A percentile compares a stretch with the other conserved stretches of the same genome.
Evolutionary conservation across 2,888 invertebrate genomes (phyloP).

Genomic region (Serrognathus titanus): DNA sequence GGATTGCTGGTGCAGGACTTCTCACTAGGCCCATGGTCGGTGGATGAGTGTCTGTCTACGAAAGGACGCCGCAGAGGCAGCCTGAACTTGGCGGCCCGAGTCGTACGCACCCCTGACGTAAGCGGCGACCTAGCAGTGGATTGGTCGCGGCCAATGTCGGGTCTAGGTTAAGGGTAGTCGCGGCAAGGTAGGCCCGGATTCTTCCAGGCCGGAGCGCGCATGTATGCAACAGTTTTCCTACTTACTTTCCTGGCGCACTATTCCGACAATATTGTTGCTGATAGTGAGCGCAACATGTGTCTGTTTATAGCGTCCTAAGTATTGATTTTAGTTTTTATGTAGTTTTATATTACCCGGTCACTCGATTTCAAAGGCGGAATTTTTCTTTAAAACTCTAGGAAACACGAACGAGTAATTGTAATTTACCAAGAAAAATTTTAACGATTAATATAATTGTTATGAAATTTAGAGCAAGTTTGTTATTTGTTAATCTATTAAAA

Average conservation of each 20-base stretch:
- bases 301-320: background rate
- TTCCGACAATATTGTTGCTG: background rate
- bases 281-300: constrained; percentile 1
- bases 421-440: too few species aligned
- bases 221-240: constrained; percentile 2
- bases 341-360: background rate
- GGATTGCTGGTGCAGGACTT: constrained; percentile 29
- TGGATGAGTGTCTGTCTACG: constrained; percentile 22
- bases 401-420: too few species aligned
- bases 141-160: constrained; percentile 46
- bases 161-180: constrained; percentile 47
- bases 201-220: constrained; percentile 3
- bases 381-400: too few species aligned
- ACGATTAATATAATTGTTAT: too few species aligned
- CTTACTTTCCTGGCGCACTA: background rate
- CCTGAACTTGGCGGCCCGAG: constrained; percentile 34
- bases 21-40: constrained; percentile 32
- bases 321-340: background rate
- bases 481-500: too few species aligned
- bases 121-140: constrained; percentile 56
- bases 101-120: constrained; percentile 55
- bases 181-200: constrained; percentile 35
- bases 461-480: too few species aligned
- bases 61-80: constrained; percentile 20
- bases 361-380: background rate